Conservation (phyloP, 2,888 invertebrate genomes). For the Trachelus stipa region DNA sequence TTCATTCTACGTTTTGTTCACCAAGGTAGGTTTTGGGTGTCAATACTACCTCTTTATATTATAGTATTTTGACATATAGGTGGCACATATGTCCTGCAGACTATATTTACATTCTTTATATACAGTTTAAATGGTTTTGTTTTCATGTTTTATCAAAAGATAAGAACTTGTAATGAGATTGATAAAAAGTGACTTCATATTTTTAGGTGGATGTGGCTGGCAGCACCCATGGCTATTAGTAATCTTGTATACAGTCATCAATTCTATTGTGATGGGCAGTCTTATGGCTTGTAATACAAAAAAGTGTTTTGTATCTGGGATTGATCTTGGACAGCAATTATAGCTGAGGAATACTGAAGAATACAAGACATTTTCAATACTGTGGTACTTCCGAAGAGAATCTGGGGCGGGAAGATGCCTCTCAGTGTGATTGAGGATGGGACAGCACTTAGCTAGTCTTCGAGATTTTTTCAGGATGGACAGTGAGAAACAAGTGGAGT, state of each 20-base stretch:
- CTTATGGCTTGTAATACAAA: background rate
- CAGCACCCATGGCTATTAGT: background rate
- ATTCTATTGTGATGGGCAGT: background rate
- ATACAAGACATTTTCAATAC: background rate
- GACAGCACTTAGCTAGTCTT: constrained; percentile 66
- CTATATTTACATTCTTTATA: background rate
- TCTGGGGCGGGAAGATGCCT: constrained; percentile 55
- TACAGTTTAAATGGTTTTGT: background rate
- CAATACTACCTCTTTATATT: background rate
- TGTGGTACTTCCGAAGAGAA: background rate
- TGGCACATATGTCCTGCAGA: background rate
- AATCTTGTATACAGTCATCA: background rate
- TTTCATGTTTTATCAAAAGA: background rate
- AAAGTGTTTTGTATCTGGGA: background rate
- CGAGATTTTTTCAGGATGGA: constrained; percentile 63
- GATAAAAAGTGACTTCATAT: background rate
- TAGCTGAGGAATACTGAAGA: background rate
- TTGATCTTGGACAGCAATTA: background rate
- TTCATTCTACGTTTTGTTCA: background rate
- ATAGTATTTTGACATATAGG: background rate
- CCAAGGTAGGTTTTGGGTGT: background rate
- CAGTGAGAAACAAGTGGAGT: constrained; percentile 37
- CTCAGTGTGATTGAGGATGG: constrained; percentile 59
- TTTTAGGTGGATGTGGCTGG: background rate
- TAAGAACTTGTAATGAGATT: background rate